Evolutionary conservation across 2,113 vertebrate genomes (phyloP).

Genomic region (Astatotilapia flaviijosephi): DNA sequence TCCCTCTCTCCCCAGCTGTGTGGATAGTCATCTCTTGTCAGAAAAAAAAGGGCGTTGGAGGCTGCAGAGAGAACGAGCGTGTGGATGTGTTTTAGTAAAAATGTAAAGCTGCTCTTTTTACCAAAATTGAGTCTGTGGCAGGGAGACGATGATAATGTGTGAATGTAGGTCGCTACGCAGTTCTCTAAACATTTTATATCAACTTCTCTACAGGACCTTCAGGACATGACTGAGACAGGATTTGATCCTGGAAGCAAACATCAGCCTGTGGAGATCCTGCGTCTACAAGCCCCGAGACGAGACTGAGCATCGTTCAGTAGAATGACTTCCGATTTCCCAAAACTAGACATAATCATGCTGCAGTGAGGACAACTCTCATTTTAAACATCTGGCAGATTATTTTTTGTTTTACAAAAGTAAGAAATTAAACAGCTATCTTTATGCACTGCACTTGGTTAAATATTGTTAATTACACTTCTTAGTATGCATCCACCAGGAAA

Average conservation of each 20-base stretch:
- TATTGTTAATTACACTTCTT: fast-evolving
- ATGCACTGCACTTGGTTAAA: neutral
- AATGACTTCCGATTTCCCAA: neutral
- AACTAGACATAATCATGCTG: neutral
- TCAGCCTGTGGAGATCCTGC: neutral
- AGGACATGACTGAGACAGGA: neutral
- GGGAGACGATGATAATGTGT: neutral
- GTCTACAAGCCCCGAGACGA: neutral
- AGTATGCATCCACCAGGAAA: neutral
- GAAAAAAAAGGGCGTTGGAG: neutral
- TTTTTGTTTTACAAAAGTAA: neutral
- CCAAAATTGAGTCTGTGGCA: conserved; percentile 10
- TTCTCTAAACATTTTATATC: neutral
- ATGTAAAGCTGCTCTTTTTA: conserved; percentile 20
- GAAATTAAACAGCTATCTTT: neutral
- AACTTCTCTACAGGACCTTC: neutral
- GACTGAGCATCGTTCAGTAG: neutral
- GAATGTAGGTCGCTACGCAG: neutral
- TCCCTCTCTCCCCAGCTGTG: conserved; percentile 25
- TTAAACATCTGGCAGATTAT: neutral
- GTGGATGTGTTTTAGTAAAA: conserved; percentile 6
- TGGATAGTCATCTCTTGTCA: conserved; percentile 12
- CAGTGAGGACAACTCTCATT: neutral
- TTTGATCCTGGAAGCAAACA: neutral
- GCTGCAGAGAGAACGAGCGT: neutral